phyloP scores from a whole-genome alignment of 2,888 invertebrate genomes.

The Shargacucullia verbasci region DNA sequence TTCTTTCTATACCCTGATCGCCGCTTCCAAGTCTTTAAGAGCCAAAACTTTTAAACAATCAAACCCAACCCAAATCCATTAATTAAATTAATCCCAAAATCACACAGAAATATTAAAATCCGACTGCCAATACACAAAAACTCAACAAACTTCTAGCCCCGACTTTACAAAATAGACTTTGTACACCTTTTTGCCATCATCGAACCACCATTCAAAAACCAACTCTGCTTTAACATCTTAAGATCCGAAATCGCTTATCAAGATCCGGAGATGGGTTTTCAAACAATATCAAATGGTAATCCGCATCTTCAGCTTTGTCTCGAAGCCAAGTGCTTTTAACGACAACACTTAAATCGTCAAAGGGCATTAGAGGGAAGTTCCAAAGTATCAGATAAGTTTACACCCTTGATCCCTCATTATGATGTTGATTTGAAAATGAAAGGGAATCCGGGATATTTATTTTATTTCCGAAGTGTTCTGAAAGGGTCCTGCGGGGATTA shows the following conservation, averaged over 20 bases:
- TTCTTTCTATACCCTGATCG: too few relatives aligned
- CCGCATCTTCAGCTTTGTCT: conserved; percentile 14
- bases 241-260: not conserved
- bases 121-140: not conserved
- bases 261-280: not conserved
- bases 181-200: not conserved
- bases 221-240: not conserved
- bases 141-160: conserved; percentile 1
- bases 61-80: not conserved
- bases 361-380: conserved; percentile 16
- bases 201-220: not conserved
- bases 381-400: conserved; percentile 9
- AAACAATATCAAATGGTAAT: conserved; percentile 41
- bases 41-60: not conserved
- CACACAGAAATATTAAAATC: not conserved
- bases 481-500: too few relatives aligned
- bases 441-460: not conserved
- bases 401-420: conserved; percentile 10
- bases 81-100: not conserved
- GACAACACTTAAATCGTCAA: conserved; percentile 35
- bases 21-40: too few relatives aligned
- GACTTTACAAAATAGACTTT: conserved; percentile 4
- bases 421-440: conserved; percentile 8
- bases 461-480: not conserved
- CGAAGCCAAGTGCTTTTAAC: conserved; percentile 34